Base-by-base conservation (phyloP, 2,113 vertebrate genomes). In the Dasypus novemcinctus region DNA sequence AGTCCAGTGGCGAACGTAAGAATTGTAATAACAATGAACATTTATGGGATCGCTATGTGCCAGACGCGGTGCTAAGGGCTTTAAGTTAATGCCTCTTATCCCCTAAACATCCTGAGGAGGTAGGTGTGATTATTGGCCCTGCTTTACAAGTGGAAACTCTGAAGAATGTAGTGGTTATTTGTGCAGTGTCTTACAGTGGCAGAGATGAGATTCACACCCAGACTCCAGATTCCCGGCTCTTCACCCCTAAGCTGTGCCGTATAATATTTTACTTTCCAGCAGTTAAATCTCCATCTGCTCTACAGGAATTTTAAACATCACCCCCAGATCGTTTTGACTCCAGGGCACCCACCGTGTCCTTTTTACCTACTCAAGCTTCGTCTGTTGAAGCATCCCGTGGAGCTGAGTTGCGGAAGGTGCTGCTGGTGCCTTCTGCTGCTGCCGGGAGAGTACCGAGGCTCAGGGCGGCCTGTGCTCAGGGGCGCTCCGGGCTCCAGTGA, bases 11-110 rank as follows among this genome's bases (percentile, higher is more conserved):
- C 52, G 18, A n/a, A 88, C 71, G 78, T 49, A 38, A 61, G 52
- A 76, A 66, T 33, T 57, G 66, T 5, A 18, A 21, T 41, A 82
- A 23, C 68, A 49, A 36, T 36, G 21, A 71, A 54, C 59, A 49
- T 1, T n/a, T 41, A 46, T 1, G 27, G 0, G 0, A 81, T 59
- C 7, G 18, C 49, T 27, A 0, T 23, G 18, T 71, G 12, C 15
- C n/a, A 43, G 29, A n/a, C 7, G 54, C 13, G 15, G 63, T 6
- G 29, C 71, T 72, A 20, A 33, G n/a, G 7, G 7, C 10, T n/a
- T 71, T 0, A 11, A 80, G 31, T n/a, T 57, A 9, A 86, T 5
- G 9, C 72, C 21, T 15, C 18, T 57, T 5, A 1, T 72, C 57
- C 41, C 33, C 36, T 72, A 38, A 72, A 25, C 69, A 72, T 38